Evolutionary conservation across 2,888 invertebrate species (phyloP).

Genomic region (Campoplex nolae): DNA sequence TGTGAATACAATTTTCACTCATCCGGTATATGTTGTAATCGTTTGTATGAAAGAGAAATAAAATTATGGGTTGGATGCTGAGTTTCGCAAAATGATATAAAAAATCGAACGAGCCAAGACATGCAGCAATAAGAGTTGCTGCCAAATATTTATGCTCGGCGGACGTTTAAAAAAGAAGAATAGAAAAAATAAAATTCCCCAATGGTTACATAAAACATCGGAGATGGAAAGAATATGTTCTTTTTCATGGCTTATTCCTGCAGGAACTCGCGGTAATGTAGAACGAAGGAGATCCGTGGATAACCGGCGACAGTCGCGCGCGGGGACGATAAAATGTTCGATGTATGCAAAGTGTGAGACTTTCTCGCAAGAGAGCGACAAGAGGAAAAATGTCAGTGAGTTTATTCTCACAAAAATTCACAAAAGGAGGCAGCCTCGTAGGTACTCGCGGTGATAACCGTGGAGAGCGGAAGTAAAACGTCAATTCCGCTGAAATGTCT

Average conservation of each 20-base stretch:
- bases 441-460: background rate
- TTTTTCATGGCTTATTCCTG: conserved; percentile 1
- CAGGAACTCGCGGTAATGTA: background rate
- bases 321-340: background rate
- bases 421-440: background rate
- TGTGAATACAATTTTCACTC: too few relatives aligned
- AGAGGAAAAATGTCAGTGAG: background rate
- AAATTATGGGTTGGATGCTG: background rate
- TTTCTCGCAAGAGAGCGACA: background rate
- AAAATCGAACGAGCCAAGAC: background rate
- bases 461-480: background rate
- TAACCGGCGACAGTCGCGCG: background rate
- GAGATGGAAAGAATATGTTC: background rate
- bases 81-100: background rate
- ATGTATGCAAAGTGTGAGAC: background rate
- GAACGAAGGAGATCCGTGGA: background rate
- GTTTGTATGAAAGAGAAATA: background rate
- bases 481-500: background rate
- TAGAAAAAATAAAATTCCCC: background rate
- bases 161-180: background rate
- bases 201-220: background rate
- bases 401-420: conserved; percentile 1
- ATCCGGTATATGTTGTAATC: background rate
- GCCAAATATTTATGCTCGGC: background rate
- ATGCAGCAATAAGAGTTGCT: background rate